Percentiles rank a stretch among this genome's conserved stretches.
Conservation (phyloP, 2,113 vertebrate species). For the Sialia sialis region DNA sequence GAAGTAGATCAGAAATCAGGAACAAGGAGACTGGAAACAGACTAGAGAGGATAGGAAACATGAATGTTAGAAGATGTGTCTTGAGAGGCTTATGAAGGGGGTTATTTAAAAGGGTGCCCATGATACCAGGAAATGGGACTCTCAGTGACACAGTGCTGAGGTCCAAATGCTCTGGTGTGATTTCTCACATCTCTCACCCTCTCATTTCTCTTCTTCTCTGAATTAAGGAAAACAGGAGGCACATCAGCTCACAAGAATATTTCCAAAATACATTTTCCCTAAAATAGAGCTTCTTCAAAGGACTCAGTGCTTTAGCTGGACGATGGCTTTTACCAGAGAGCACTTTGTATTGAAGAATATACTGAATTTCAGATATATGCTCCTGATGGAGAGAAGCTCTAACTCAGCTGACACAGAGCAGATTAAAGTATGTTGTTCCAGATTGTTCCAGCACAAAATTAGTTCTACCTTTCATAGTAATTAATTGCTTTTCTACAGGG, state of each 20-base stretch:
- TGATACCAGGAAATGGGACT: not conserved
- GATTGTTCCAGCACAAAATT: not conserved
- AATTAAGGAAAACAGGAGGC: not conserved
- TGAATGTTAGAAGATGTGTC: not conserved
- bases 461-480: not conserved
- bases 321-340: not conserved
- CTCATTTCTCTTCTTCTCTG: not conserved
- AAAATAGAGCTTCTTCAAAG: not conserved
- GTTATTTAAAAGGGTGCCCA: not conserved
- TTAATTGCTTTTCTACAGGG: not conserved
- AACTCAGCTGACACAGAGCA: not conserved
- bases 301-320: not conserved
- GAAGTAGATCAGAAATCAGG: not conserved
- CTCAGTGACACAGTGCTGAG: not conserved
- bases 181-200: not conserved
- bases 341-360: not conserved
- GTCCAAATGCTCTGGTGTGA: not conserved
- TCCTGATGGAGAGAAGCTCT: not conserved
- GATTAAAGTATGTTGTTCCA: not conserved
- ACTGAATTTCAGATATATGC: not conserved
- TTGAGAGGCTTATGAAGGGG: not conserved
- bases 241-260: not conserved
- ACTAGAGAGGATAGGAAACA: not conserved
- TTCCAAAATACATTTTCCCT: not conserved
- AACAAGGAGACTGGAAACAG: not conserved